Conservation (phyloP, 2,888 invertebrate genomes). For the Lydus trimaculatus region DNA sequence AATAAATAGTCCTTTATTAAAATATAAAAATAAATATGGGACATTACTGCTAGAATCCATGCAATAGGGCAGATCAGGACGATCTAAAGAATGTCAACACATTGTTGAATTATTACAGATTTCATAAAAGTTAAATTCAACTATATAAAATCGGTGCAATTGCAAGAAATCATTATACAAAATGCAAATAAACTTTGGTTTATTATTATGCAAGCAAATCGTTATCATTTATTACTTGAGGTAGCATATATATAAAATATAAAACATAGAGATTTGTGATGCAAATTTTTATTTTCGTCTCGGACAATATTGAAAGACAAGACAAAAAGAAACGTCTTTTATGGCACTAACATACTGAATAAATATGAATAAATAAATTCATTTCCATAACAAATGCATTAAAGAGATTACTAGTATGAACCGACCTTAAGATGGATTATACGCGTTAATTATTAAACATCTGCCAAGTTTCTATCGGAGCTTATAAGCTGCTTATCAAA, state of each 20-base stretch:
- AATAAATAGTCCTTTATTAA: constrained; percentile 13
- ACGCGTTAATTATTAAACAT: constrained; percentile 26
- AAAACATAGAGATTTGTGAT: constrained; percentile 39
- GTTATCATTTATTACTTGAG: constrained; percentile 51
- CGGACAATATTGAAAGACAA: constrained; percentile 46
- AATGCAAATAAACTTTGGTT: constrained; percentile 45
- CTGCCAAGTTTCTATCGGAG: constrained; percentile 24
- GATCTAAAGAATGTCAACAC: not conserved
- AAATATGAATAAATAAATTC: constrained; percentile 42
- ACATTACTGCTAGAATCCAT: not conserved
- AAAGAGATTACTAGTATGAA: constrained; percentile 29
- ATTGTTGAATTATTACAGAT: not conserved
- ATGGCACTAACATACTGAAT: constrained; percentile 36
- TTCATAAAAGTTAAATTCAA: too few species aligned
- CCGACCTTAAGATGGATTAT: not conserved
- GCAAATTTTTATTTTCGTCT: constrained; percentile 46
- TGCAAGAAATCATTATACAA: too few species aligned
- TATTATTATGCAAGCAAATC: constrained; percentile 47
- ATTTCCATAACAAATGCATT: constrained; percentile 52
- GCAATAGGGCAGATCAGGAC: not conserved
- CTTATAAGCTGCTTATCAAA: constrained; percentile 31
- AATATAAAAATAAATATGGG: constrained; percentile 15
- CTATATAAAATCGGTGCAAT: constrained; percentile 33
- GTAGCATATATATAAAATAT: too few species aligned
- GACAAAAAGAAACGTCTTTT: constrained; percentile 39